Base-by-base conservation (phyloP, 2,113 vertebrate genomes). In the Anhinga anhinga region DNA sequence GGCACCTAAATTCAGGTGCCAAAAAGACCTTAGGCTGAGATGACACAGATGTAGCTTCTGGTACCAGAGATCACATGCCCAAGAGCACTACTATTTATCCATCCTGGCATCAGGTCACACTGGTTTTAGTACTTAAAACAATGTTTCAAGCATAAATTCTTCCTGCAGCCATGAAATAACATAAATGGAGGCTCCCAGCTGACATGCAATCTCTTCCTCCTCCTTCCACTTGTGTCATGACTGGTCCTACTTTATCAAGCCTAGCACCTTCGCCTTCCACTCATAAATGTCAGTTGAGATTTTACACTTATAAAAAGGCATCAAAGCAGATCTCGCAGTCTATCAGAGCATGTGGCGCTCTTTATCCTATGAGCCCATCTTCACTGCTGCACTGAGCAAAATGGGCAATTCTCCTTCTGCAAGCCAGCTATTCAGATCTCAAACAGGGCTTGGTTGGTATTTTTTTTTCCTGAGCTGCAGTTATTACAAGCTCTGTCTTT, bases 371-470 rank as follows among this genome's bases (percentile, higher is more conserved):
- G 14, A 90, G 62, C 71, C 78, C 85, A 45, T 95, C 84, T 72
- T 94, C 76, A 38, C 77, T 94, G 76, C 94, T 86, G 82, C 50
- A 10, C 70, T 71, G 84, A 96, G 73, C 86, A 96, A 96, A 97
- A 95, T 38, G 71, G 93, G 81, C 82, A 93, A 80, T 96, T 96
- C 78, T 95, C 90, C 94, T 93, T 93, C 95, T 87, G 95, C 84
- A 89, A 86, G 63, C 62, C 87, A 95, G 78, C 38, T 70, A 80
- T 87, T 77, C 86, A 82, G 42, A 82, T 76, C 78, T 59, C 79
- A 38, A 16, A 70, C 27, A 74, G 47, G 17, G 65, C 18, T 45
- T 45, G 44, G 44, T 53, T 22, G 18, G 2, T 9, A 42, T 69
- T 29, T 38, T 40, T 42, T 73, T 61, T 72, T 38, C 74, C 87